phyloP scores from a whole-genome alignment of 1,140 invertebrate species.

The Oreohelix idahoensis region DNA sequence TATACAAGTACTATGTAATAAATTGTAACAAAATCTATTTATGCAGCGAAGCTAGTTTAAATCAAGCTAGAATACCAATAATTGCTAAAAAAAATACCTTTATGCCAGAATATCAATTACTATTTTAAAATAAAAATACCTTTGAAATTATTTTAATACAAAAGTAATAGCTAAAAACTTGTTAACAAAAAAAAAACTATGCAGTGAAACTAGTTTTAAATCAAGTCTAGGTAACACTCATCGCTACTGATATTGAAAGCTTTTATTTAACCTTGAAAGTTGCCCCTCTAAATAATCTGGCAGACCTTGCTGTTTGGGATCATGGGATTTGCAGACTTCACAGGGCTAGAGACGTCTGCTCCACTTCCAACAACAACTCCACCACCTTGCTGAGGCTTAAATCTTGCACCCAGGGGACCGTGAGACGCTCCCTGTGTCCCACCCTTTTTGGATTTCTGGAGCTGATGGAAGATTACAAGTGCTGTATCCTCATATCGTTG shows the following conservation, averaged over 20 bases:
- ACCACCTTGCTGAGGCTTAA: neutral
- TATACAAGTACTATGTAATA: no score
- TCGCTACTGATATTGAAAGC: neutral
- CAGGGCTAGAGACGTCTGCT: neutral
- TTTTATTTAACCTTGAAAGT: neutral
- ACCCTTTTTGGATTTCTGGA: slow-evolving; percentile 48
- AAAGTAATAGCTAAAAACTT: no score
- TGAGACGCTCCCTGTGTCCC: neutral
- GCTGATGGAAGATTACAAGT: slow-evolving; percentile 67
- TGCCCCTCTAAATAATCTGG: slow-evolving; percentile 15
- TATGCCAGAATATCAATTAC: no score
- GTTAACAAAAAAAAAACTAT: no score
- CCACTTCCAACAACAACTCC: slow-evolving; percentile 1
- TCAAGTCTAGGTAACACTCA: no score
- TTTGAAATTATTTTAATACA: no score
- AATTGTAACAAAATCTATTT: no score
- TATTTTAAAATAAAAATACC: no score
- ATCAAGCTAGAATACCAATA: no score
- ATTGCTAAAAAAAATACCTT: no score
- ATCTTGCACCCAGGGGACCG: neutral
- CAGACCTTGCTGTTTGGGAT: slow-evolving; percentile 32
- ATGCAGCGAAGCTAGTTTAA: no score
- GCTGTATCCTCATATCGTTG: slow-evolving; percentile 73
- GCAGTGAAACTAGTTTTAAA: no score
- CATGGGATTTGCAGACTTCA: neutral